These are phyloP conservation scores for Chunga burmeisteri DNA, from an alignment of 2,113 vertebrate genomes.

Conservation along the genomic window DNA sequence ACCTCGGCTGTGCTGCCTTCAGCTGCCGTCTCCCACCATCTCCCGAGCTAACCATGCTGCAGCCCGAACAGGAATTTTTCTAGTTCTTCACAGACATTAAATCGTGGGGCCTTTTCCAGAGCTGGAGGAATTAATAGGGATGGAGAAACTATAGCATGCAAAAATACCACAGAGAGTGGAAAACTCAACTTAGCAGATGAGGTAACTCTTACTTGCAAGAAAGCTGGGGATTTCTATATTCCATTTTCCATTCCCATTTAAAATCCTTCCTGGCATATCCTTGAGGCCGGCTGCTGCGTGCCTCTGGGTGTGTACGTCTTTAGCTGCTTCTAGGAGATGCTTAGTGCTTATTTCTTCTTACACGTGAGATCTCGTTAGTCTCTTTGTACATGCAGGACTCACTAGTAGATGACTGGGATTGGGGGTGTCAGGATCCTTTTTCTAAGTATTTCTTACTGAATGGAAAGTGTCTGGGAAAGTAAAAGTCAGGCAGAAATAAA, in stretches of 20 bases:
- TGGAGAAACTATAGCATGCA: background rate
- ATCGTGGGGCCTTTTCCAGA: background rate
- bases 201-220: background rate
- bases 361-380: background rate
- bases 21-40: fast-evolving
- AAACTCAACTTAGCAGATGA: background rate
- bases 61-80: background rate
- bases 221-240: background rate
- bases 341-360: background rate
- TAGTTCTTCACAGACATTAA: background rate
- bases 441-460: fast-evolving
- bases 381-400: background rate
- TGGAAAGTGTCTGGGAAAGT: background rate
- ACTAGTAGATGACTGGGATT: fast-evolving
- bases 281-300: background rate
- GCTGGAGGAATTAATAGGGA: background rate
- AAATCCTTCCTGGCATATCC: background rate
- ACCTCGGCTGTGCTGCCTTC: background rate
- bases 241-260: background rate
- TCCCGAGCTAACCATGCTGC: background rate
- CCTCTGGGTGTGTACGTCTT: background rate
- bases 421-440: background rate
- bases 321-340: background rate
- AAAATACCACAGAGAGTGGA: background rate
- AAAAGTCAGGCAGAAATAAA: background rate